Conservation (phyloP, 2,888 invertebrate genomes). For the Erynnis tages region DNA sequence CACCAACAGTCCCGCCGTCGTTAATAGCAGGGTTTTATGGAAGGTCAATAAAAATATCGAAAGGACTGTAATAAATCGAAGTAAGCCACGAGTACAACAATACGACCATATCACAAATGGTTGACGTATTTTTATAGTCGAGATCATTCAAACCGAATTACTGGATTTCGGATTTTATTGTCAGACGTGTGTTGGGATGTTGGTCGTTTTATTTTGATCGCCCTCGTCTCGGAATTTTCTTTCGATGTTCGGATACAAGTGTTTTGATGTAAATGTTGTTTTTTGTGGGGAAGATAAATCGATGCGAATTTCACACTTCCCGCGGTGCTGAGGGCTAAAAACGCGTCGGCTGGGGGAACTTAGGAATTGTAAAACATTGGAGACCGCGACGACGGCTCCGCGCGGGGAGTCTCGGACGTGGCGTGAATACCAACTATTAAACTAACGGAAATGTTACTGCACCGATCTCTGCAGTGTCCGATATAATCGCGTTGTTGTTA, state of each 20-base stretch:
- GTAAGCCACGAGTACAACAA: slow-evolving; percentile 28
- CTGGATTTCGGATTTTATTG: slow-evolving; percentile 49
- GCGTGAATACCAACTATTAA: slow-evolving; percentile 44
- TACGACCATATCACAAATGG: slow-evolving; percentile 43
- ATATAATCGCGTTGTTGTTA: background rate
- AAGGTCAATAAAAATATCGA: slow-evolving; percentile 62
- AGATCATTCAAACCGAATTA: slow-evolving; percentile 56
- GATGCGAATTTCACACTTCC: slow-evolving; percentile 62
- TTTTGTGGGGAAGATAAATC: slow-evolving; percentile 42
- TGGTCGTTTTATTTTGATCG: slow-evolving; percentile 2
- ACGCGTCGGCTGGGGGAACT: slow-evolving; percentile 43
- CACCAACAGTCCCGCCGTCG: slow-evolving; percentile 43
- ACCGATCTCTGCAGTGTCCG: background rate
- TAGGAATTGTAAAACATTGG: slow-evolving; percentile 54
- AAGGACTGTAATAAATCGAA: slow-evolving; percentile 54
- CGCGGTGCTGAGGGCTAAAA: slow-evolving; percentile 51
- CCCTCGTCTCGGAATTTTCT: slow-evolving; percentile 14
- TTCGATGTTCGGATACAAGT: slow-evolving; percentile 21
- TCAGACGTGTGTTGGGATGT: slow-evolving; percentile 12
- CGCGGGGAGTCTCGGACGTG: slow-evolving; percentile 36
- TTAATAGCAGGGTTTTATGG: slow-evolving; percentile 61
- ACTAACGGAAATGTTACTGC: slow-evolving; percentile 20
- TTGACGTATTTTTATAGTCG: slow-evolving; percentile 52
- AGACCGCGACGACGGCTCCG: slow-evolving; percentile 38
- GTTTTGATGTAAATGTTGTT: slow-evolving; percentile 32